Evolutionary conservation across 2,888 invertebrate genomes (phyloP).

Genomic region (Ophion ellenae): DNA sequence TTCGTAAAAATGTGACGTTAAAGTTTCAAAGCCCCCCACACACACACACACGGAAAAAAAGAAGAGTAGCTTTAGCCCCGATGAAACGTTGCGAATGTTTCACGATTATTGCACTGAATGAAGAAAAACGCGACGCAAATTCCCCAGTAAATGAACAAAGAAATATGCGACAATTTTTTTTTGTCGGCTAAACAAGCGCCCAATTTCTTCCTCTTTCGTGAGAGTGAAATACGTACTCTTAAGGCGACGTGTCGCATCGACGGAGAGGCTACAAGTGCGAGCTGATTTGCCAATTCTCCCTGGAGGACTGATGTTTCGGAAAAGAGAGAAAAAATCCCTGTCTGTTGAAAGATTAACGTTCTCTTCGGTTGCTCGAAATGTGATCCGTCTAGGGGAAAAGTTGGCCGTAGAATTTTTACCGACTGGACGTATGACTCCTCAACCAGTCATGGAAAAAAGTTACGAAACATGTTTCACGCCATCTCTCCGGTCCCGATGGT

Average conservation of each 20-base stretch:
- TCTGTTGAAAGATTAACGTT: too few relatives aligned
- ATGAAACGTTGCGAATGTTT: conserved; percentile 16
- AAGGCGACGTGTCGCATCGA: too few relatives aligned
- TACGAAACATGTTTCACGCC: neutral
- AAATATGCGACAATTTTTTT: too few relatives aligned
- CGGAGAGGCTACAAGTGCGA: neutral
- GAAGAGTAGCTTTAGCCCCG: conserved; percentile 4
- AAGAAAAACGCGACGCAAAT: conserved; percentile 16
- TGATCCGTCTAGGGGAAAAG: neutral
- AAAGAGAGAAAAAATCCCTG: neutral
- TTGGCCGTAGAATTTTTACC: neutral
- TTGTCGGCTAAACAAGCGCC: too few relatives aligned
- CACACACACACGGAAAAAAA: neutral
- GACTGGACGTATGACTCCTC: neutral
- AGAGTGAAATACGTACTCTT: too few relatives aligned
- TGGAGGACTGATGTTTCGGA: neutral
- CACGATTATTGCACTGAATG: neutral
- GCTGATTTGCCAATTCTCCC: neutral
- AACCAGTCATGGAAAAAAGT: too few relatives aligned
- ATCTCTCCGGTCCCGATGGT: neutral
- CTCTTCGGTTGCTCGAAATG: too few relatives aligned
- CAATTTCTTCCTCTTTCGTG: too few relatives aligned
- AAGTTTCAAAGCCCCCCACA: neutral
- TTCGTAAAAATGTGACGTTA: conserved; percentile 4
- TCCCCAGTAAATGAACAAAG: neutral